phyloP scores from a whole-genome alignment of 2,888 invertebrate species.

The Amblyteles armatorius region DNA sequence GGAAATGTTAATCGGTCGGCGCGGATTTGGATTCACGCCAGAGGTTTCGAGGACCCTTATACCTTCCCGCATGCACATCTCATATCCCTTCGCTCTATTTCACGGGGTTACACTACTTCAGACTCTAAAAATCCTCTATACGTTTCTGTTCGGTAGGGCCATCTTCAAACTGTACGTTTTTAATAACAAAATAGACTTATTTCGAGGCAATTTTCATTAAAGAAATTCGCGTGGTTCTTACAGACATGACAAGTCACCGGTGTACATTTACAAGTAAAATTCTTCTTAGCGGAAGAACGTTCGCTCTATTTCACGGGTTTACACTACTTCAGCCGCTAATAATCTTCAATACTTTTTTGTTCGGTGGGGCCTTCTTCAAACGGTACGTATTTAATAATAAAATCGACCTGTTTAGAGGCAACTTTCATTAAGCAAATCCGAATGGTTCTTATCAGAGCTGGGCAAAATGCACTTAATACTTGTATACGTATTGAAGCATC shows the following conservation, averaged over 20 bases:
- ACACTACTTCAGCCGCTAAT: constrained; percentile 9
- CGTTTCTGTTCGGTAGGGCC: neutral
- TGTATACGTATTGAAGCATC: no score
- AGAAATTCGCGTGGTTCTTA: neutral
- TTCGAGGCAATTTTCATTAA: neutral
- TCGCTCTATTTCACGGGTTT: constrained; percentile 41
- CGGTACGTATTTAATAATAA: neutral
- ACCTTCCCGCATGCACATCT: constrained; percentile 40
- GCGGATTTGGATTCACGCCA: constrained; percentile 72
- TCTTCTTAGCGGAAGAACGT: neutral
- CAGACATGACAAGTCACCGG: neutral
- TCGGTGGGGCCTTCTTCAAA: neutral
- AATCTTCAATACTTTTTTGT: neutral
- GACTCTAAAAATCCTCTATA: neutral
- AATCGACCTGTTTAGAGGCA: neutral
- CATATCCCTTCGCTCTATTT: constrained; percentile 30
- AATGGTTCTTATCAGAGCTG: neutral
- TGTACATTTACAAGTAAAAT: no score
- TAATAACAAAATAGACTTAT: neutral
- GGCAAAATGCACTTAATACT: no score
- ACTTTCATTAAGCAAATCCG: neutral
- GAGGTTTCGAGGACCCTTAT: constrained; percentile 66
- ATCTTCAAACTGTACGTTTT: neutral
- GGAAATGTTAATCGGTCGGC: constrained; percentile 75
- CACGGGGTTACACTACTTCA: constrained; percentile 32